phyloP scores from a whole-genome alignment of 2,113 vertebrate species.

The Thunnus maccoyii region DNA sequence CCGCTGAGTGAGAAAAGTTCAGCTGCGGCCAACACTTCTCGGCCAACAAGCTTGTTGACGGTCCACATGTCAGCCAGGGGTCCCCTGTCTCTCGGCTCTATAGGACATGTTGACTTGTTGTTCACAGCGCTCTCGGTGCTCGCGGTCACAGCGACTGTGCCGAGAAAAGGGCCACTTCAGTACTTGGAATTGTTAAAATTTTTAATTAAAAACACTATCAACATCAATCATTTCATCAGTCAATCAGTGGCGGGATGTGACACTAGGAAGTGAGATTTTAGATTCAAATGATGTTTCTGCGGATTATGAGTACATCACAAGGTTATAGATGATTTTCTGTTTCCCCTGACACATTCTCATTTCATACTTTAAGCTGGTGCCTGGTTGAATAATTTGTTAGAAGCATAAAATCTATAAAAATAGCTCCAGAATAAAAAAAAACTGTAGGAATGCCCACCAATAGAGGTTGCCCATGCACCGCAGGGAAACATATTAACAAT shows the following conservation, averaged over 20 bases:
- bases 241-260: not conserved
- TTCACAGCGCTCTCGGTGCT: conserved; percentile 21
- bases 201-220: conserved; percentile 33
- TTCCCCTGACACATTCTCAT: not conserved
- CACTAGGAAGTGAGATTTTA: not conserved
- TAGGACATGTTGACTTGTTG: conserved; percentile 47
- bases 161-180: conserved; percentile 57
- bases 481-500: conserved; percentile 67
- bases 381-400: conserved; percentile 1
- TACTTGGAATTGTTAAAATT: conserved; percentile 9
- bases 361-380: not conserved
- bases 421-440: not conserved
- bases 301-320: not conserved
- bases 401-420: conserved; percentile 17
- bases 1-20: conserved; percentile 51
- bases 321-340: not conserved
- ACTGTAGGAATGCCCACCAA: not conserved
- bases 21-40: conserved; percentile 44
- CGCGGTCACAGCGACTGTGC: conserved; percentile 9
- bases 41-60: conserved; percentile 62
- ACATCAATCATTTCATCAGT: conserved; percentile 6
- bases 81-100: conserved; percentile 30
- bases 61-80: conserved; percentile 53
- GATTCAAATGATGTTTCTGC: not conserved
- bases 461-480: conserved; percentile 17